Conservation (phyloP, 30 jellyfish, hydroid and myxozoan species). For the Aurelia sp. region DNA sequence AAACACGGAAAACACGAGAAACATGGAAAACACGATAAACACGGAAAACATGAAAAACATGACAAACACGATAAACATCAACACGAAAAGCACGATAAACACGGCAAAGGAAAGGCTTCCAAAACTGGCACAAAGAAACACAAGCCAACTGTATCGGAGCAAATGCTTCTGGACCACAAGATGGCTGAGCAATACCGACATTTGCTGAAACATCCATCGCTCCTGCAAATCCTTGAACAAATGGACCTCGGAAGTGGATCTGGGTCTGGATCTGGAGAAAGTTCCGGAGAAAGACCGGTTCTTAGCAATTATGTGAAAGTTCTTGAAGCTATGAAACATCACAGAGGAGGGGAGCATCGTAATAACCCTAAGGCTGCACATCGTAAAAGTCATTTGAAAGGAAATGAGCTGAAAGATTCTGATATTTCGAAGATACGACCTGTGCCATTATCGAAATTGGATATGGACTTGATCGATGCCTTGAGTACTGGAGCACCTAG, state of each 20-base stretch:
- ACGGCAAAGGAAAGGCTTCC: background rate
- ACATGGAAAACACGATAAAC: background rate
- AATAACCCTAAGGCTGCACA: constrained; percentile 18
- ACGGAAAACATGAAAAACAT: background rate
- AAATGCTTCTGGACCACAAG: constrained; percentile 46
- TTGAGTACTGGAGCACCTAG: constrained; percentile 83
- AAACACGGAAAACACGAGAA: background rate
- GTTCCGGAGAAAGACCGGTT: constrained; percentile 40
- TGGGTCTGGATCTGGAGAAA: constrained; percentile 68
- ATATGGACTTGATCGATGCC: constrained; percentile 73
- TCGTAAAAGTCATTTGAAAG: constrained; percentile 13
- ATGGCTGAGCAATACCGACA: constrained; percentile 62
- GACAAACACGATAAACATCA: background rate
- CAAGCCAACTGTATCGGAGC: constrained; percentile 52
- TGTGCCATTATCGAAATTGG: constrained; percentile 79
- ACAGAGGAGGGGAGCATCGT: constrained; percentile 2
- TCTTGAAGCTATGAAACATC: background rate
- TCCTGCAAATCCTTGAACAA: constrained; percentile 29
- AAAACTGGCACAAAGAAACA: background rate
- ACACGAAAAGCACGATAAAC: constrained; percentile 35
- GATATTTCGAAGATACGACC: constrained; percentile 60
- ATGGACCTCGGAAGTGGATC: constrained; percentile 46
- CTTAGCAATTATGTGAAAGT: constrained; percentile 13
- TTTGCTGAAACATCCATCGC: constrained; percentile 25
- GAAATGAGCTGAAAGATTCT: constrained; percentile 19